Percentiles rank a stretch among this genome's conserved stretches.
Conservation (phyloP, 2,888 invertebrate species). For the Polyommatus icarus region DNA sequence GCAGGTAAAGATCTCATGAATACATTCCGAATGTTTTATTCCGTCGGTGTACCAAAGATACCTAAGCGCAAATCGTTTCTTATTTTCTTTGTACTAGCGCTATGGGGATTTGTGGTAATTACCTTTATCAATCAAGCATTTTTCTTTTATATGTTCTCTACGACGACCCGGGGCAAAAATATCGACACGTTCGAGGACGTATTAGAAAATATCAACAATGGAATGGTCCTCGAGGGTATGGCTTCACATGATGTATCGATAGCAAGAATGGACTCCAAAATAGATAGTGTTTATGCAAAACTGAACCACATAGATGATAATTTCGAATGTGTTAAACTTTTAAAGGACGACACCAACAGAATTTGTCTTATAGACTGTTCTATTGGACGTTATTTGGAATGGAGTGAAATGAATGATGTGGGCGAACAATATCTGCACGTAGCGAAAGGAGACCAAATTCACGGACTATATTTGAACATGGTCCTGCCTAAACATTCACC, state of each 20-base stretch:
- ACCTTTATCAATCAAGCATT: slow-evolving; percentile 10
- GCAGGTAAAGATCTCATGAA: slow-evolving; percentile 22
- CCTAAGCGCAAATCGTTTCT: slow-evolving; percentile 15
- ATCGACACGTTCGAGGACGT: slow-evolving; percentile 19
- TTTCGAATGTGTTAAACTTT: slow-evolving; percentile 5
- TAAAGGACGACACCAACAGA: neutral
- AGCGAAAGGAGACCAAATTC: slow-evolving; percentile 10
- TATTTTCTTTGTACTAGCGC: neutral
- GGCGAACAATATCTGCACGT: slow-evolving; percentile 18
- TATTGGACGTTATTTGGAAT: slow-evolving; percentile 6
- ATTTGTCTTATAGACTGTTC: slow-evolving; percentile 18
- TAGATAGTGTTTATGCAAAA: neutral
- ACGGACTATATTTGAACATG: slow-evolving; percentile 8
- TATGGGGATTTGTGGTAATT: neutral
- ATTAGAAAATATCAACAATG: neutral
- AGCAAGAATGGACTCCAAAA: neutral
- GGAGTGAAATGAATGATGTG: slow-evolving; percentile 3
- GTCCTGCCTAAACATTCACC: slow-evolving; percentile 3
- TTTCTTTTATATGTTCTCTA: neutral
- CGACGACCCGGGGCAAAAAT: neutral
- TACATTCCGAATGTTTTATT: neutral
- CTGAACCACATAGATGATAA: neutral
- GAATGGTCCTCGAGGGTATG: neutral
- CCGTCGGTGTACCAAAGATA: neutral
- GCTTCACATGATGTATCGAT: neutral